A percentile compares a stretch with the other conserved stretches of the same genome.
These are phyloP conservation scores for Odontomyia ornata DNA, from an alignment of 2,888 invertebrate genomes.

Conservation along the genomic window DNA sequence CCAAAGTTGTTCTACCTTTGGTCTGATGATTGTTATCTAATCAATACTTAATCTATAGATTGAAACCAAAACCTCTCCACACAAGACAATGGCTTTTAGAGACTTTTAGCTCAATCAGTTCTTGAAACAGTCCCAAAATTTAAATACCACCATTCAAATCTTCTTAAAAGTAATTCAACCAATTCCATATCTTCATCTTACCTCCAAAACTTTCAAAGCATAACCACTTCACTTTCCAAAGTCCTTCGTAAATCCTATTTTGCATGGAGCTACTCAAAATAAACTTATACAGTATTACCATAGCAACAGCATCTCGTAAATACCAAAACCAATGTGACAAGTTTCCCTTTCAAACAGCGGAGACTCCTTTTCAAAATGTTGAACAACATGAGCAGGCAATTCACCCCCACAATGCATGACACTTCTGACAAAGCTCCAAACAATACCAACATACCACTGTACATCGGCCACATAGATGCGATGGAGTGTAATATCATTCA, in stretches of 20 bases:
- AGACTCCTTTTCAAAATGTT: background rate
- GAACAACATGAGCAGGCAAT: background rate
- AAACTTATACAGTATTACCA: background rate
- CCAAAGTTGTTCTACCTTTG: no score
- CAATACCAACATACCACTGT: background rate
- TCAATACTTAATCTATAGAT: no score
- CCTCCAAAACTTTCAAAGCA: background rate
- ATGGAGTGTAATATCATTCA: background rate
- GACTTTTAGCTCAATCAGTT: no score
- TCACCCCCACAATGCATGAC: background rate
- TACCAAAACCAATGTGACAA: constrained; percentile 30
- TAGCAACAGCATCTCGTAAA: constrained; percentile 30
- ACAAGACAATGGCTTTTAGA: no score
- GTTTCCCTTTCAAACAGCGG: constrained; percentile 39
- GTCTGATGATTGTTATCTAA: no score
- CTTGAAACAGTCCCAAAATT: no score
- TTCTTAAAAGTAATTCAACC: no score
- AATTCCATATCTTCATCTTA: background rate
- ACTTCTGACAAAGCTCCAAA: background rate
- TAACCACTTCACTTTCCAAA: background rate
- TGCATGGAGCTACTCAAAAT: background rate
- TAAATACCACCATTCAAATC: no score
- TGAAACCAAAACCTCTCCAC: no score
- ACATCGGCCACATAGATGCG: background rate
- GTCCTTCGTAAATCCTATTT: background rate